Evolutionary conservation across 2,113 vertebrate genomes (phyloP), one percentile per base, ranked within the genome.

Genomic region (Haemorhous mexicanus): DNA sequence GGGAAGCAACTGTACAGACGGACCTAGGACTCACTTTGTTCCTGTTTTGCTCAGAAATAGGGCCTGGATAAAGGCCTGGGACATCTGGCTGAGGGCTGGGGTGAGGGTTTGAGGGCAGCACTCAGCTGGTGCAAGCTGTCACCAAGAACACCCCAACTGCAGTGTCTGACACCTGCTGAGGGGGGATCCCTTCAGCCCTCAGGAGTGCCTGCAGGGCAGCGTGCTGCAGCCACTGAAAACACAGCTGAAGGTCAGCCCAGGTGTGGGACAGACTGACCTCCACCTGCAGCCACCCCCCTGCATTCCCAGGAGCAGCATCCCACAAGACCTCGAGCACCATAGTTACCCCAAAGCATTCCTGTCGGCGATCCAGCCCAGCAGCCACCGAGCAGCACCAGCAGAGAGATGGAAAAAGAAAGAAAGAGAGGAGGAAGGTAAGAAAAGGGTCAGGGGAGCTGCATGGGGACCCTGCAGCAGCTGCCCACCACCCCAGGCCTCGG

Each of bases 321-420:
- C n/a, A 0, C 10, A 2, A 11, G 8, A 7, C 16, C 18, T 43
- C 33, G 1, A 92, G 72, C 2, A 8, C 74, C 72, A 95, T 98
- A 98, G 96, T 98, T 98, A 98, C 98, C 98, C 98, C 96, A 98
- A 94, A 91, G 98, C 97, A 72, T 98, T 98, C 96, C 98, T 98
- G 95, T 93, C 16, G 46, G 93, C 0, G 88, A 97, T 98, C 98
- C 98, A 94, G 84, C 88, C 87, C 93, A 24, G 98, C 95, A 97
- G 87, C 87, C 80, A 95, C 32, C 86, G 44, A 81, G 46, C 73
- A 93, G 91, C 92, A 82, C 28, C 94, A 59, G 77, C 5, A 53
- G 52, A 59, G 63, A 66, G 77, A 92, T 7, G 53, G 72, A 77
- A 43, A 91, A 73, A 89, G 50, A 91, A 73, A 89, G 49, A 94